These are phyloP conservation scores for Drosophila watanabei DNA, from an alignment of 1,140 invertebrate species.

Conservation along the genomic window DNA sequence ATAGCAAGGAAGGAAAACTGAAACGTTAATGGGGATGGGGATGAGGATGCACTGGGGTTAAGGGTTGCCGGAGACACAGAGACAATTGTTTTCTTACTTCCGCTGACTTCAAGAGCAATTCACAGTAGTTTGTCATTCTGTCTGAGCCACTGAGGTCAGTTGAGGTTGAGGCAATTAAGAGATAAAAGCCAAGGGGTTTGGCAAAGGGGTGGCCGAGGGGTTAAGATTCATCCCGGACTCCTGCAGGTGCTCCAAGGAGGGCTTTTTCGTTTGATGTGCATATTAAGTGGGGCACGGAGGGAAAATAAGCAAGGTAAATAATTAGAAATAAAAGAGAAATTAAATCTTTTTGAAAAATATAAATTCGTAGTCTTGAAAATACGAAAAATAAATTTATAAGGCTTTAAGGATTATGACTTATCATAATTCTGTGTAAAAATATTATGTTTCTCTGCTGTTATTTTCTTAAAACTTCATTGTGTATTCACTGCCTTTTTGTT, in stretches of 20 bases:
- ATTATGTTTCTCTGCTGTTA: neutral
- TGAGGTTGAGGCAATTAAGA: conserved; percentile 52
- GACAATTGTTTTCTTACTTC: conserved; percentile 58
- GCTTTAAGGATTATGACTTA: neutral
- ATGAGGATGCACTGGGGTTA: conserved; percentile 2
- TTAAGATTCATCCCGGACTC: neutral
- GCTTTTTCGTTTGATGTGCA: neutral
- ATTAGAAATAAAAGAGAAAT: neutral
- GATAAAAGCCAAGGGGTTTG: neutral
- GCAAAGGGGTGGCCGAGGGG: neutral
- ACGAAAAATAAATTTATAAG: neutral
- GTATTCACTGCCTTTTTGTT: conserved; percentile 1
- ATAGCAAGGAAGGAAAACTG: conserved; percentile 12
- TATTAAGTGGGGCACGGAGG: neutral
- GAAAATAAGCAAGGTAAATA: neutral
- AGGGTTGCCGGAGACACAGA: conserved; percentile 35
- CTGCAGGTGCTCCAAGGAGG: conserved; percentile 6
- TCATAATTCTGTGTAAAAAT: neutral
- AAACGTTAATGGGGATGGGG: neutral
- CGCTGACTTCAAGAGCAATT: conserved; percentile 53
- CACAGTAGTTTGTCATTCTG: conserved; percentile 58
- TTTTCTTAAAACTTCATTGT: neutral
- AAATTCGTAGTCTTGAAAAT: neutral
- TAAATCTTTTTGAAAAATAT: neutral
- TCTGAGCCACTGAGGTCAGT: conserved; percentile 43